Base-by-base conservation (phyloP, 2,113 vertebrate genomes). In the Oncorhynchus clarkii region DNA sequence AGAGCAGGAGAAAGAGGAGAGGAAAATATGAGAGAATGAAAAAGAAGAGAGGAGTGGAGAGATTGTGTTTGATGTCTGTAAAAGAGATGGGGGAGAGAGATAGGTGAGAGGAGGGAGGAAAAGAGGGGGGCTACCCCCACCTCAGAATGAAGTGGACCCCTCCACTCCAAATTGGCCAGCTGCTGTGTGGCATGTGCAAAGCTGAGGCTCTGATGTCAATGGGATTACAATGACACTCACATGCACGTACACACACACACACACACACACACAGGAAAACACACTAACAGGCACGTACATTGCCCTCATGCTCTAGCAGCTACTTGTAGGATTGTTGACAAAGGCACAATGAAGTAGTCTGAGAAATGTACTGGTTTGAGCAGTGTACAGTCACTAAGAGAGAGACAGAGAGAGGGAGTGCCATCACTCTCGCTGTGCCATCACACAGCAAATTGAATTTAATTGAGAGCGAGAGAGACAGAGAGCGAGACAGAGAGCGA, bases 131-230 rank as follows among this genome's bases (percentile, higher is more conserved):
- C 51, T 45, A 45, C 34, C 6, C 11, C 75, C 74, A 71, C 71
- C 57, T n/a, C 18, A 3, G 67, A 74, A 67, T 60, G 57, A 70
- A 75, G 76, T 84, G 67, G 74, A 84, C 68, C 69, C 45, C 45
- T 77, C 80, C 51, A 26, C 49, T 54, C 49, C 49, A 54, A 84
- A 89, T 76, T 72, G 73, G 70, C 82, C 87, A 88, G 87, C 89
- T 91, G 89, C 89, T 87, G 69, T 80, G 73, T 76, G 84, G 82
- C 84, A 81, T 81, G 84, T 81, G 81, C 73, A 85, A 84, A 88
- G 86, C 73, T 87, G 83, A 77, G 79, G 84, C 79, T 75, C 82
- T 82, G 71, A 74, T 84, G 80, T 86, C 89, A 86, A 82, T 84
- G 65, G 83, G 84, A 91, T 89, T 87, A 88, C 74, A 66, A 80